Evolutionary conservation across 1,140 invertebrate species (phyloP), one percentile per base, ranked within the genome.

Genomic region (Dreissena rostriformis): DNA sequence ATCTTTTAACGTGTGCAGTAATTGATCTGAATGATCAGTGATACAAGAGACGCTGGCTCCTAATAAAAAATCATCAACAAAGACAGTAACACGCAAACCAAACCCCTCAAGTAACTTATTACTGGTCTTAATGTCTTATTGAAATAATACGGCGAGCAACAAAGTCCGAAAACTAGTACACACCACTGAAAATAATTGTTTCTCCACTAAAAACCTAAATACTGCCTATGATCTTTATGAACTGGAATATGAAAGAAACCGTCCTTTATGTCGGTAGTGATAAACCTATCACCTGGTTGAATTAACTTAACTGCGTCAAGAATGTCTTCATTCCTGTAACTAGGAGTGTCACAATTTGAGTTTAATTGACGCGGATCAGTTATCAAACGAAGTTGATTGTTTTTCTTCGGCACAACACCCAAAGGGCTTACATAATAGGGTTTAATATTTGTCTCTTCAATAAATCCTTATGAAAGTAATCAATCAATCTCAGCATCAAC

Each of bases 1-100:
- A 39, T 39, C 39, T 39, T 5, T 2, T 39, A 39, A 39, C 39
- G 39, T 66, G 71, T 82, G 79, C 22, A 82, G n/a, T 63, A 75
- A 74, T 65, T 65, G 74, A 67, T 76, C 74, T n/a, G 11, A n/a
- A 53, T 52, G 17, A 74, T 84, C 72, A 17, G 52, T 39, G n/a
- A 84, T 84, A 8, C 26, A 19, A 10, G 19, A 29, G 29, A 10
- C 51, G 29, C n/a, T 28, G 12, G 85, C 80, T 28, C 68, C 52
- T 17, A 86, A 29, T 65, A 87, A 82, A 82, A 85, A 67, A 71
- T 85, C 82, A 78, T 87, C 86, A 72, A 85, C 82, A 78, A 75
- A 84, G 17, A 85, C 82, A 14, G 53, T 71, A 17, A 85, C 51
- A n/a, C 52, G 22, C 11, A 78, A 22, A 55, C 73, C 86, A 65